phyloP scores from a whole-genome alignment of 2,113 vertebrate genomes.

The Phrynosoma platyrhinos region DNA sequence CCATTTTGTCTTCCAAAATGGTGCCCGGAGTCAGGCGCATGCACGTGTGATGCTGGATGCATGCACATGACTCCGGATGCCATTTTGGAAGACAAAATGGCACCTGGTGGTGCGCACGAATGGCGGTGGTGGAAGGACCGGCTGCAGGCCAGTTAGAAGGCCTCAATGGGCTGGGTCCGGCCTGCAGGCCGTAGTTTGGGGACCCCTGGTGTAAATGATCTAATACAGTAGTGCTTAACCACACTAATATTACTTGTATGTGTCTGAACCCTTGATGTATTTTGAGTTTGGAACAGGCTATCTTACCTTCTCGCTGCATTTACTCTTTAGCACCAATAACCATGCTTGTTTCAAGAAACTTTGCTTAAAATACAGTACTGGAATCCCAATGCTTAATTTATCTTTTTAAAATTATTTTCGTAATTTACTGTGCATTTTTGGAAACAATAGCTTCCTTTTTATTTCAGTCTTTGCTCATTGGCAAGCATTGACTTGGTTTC shows the following conservation, averaged over 20 bases:
- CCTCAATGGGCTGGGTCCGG: no score
- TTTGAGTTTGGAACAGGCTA: neutral
- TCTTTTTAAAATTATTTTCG: conserved; percentile 43
- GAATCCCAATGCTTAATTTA: neutral
- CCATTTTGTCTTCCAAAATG: no score
- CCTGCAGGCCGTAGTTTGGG: no score
- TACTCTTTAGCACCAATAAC: neutral
- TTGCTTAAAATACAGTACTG: neutral
- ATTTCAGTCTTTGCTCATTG: conserved; percentile 25
- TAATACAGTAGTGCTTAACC: neutral
- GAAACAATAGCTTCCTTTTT: conserved; percentile 51
- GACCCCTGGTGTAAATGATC: neutral
- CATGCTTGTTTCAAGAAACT: neutral
- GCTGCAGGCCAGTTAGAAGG: no score
- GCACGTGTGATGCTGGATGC: no score
- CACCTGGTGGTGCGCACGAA: no score
- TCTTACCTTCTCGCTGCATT: neutral
- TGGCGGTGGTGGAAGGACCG: no score
- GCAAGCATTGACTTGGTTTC: conserved; percentile 34
- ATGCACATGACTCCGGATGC: no score
- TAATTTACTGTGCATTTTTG: conserved; percentile 44
- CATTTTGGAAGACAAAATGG: no score
- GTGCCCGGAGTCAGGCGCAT: no score
- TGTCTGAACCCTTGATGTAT: neutral
- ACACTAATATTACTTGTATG: neutral